Base-by-base conservation (phyloP, 2,797 vertebrate species). In the Alauda arvensis region DNA sequence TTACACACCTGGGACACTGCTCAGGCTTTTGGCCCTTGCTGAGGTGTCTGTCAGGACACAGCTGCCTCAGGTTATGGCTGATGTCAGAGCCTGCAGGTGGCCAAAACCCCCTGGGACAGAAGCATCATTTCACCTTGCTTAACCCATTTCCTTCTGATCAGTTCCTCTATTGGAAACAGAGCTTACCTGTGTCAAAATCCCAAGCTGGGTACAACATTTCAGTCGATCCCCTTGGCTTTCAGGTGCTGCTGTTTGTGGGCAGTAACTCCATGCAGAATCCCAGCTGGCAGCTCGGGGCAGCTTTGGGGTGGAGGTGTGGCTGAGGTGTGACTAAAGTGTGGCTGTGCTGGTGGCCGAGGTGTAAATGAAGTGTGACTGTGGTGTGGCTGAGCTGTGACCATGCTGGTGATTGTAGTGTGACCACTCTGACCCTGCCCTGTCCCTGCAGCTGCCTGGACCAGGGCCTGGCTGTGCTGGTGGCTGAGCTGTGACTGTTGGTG, bases 391-490 rank as follows among this genome's bases (percentile, higher is more conserved):
- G 40, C 6, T 16, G 40, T 42, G 40, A 15, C 40, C 40, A 40
- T 16, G 40, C 15, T 40, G 40, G 40, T 45, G 43, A 37, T 10
- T 37, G 34, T 37, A 37, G 34, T 9, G 48, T 11, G 33, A 23
- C 56, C 24, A 4, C 74, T 37, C 60, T 63, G 60, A 37, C 74
- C 18, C 1, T 6, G 1, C 42, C 37, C 14, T 62, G 43, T 87
- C 10, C 9, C 37, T 87, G 77, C 77, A 99, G 99, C 95, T 99
- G 99, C 8, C 96, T 99, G 94, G 99, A 99, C 96, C 98, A 99
- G 96, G 98, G 98, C 3, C 89, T 99, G 96, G 98, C 99, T 0
- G 96, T 94, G 81, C 97, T 99, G 92, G 98, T 98, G 40, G 21
- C 43, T 8, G 5, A 45, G 43, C 43, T 45, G 46, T 46, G 46